Base-by-base conservation (phyloP, 2,113 vertebrate species). In the Hemiprocne comata region DNA sequence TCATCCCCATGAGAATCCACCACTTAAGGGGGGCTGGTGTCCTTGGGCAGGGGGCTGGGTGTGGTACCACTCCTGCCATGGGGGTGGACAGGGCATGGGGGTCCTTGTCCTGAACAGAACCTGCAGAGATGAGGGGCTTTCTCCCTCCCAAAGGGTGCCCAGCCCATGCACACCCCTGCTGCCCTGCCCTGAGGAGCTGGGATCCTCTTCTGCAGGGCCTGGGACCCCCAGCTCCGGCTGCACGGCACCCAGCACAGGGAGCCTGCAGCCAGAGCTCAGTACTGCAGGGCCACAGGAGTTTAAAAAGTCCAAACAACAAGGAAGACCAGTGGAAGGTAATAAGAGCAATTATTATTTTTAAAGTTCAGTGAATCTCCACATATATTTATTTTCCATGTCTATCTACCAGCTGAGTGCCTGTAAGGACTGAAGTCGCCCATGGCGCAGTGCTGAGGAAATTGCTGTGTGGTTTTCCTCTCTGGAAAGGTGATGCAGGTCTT, bases 1-100 rank as follows among this genome's bases (percentile, higher is more conserved):
- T 15, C 23, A 7, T 25, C 55, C 34, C 80, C 1, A 4, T 21
- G 10, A 11, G 7, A 55, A 29, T 2, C 10, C 1, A 0, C 11
- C 36, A 5, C 26, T 2, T 1, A 25, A 1, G 0, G 0, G 60
- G 38, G 58, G 46, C 38, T 42, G 50, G 11, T 16, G 64, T 23
- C 57, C 25, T 12, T 18, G 13, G 26, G 10, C 7, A 20, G 24
- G 36, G 23, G 21, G 29, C 57, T 26, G 38, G 6, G 25, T 40
- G 25, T 2, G 4, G 44, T 36, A 28, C 6, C 2, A 0, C 7
- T 75, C 55, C 54, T 28, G 46, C 40, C 31, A 0, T 9, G 31
- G 58, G 40, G 26, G 29, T 13, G 13, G 17, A 8, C 3, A 8
- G 36, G 36, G 17, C 4, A 23, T 14, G 6, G 13, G 64, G 17